Conservation (phyloP, 2,888 invertebrate species). For the Corbicula japonica region DNA sequence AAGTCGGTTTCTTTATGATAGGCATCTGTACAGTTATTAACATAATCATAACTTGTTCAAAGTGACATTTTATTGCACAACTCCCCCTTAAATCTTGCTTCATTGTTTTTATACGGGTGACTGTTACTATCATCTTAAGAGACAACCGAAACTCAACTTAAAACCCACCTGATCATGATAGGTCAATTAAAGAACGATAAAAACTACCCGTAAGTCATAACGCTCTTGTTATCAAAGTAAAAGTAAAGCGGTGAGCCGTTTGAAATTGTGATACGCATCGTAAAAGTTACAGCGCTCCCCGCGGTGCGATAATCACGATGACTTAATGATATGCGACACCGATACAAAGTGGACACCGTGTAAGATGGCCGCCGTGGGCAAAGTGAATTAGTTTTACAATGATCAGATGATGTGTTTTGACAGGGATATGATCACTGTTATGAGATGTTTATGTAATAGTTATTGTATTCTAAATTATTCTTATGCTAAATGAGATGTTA, state of each 20-base stretch:
- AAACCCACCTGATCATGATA: slow-evolving; percentile 38
- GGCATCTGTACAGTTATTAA: not conserved
- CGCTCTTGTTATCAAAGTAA: slow-evolving; percentile 44
- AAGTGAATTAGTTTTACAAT: slow-evolving; percentile 1
- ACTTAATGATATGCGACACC: slow-evolving; percentile 42
- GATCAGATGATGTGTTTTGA: slow-evolving; percentile 38
- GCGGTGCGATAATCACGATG: slow-evolving; percentile 39
- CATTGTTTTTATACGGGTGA: slow-evolving; percentile 32
- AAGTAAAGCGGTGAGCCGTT: slow-evolving; percentile 44
- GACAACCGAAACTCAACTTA: slow-evolving; percentile 9
- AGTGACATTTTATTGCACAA: slow-evolving; percentile 17
- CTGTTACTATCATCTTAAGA: slow-evolving; percentile 47
- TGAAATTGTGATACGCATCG: slow-evolving; percentile 51
- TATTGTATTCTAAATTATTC: slow-evolving; percentile 26
- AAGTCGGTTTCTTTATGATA: no score
- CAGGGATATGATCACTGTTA: slow-evolving; percentile 45
- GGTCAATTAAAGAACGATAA: slow-evolving; percentile 53
- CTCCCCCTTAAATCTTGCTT: not conserved
- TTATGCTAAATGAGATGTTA: slow-evolving; percentile 16
- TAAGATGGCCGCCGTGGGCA: slow-evolving; percentile 29
- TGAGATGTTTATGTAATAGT: slow-evolving; percentile 42
- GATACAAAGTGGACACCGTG: slow-evolving; percentile 32
- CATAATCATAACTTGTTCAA: not conserved
- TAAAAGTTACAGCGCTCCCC: slow-evolving; percentile 27
- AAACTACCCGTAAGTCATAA: slow-evolving; percentile 53